Percentiles rank a stretch among this genome's conserved stretches.
Conservation (phyloP, 2,113 vertebrate species). For the Drymodes brunneopygia region DNA sequence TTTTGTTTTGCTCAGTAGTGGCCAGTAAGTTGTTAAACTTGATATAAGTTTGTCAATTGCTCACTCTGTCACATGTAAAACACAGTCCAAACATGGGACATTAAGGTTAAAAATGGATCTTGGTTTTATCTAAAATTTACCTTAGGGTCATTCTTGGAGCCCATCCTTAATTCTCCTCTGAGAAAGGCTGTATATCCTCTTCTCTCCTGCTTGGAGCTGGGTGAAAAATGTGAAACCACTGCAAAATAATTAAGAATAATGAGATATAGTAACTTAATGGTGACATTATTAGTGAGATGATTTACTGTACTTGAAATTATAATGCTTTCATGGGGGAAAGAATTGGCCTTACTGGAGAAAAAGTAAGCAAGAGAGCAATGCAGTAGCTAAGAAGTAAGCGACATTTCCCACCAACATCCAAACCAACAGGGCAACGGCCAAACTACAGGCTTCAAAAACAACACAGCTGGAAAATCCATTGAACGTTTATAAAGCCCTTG, state of each 20-base stretch:
- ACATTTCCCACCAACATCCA: not conserved
- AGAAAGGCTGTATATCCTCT: not conserved
- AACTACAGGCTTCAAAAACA: not conserved
- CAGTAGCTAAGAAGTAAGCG: conserved; percentile 25
- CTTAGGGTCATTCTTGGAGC: not conserved
- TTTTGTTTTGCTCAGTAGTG: not conserved
- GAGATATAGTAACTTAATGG: not conserved
- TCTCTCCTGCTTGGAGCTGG: not conserved
- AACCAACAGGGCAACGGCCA: not conserved
- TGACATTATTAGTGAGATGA: conserved; percentile 25
- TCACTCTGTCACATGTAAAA: not conserved
- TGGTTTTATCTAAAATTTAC: not conserved
- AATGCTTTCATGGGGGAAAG: not conserved
- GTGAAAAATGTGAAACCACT: not conserved
- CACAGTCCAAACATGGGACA: not conserved
- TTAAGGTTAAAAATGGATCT: not conserved
- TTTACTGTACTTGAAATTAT: conserved; percentile 5
- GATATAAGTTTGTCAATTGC: not conserved
- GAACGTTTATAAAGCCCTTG: not conserved
- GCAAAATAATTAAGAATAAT: not conserved
- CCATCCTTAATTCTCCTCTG: not conserved
- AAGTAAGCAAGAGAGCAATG: conserved; percentile 27
- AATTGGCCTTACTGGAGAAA: conserved; percentile 8
- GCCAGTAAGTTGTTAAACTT: not conserved
- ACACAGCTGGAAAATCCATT: not conserved